Conservation (phyloP, 2,888 invertebrate genomes). For the Cantharis rustica region DNA sequence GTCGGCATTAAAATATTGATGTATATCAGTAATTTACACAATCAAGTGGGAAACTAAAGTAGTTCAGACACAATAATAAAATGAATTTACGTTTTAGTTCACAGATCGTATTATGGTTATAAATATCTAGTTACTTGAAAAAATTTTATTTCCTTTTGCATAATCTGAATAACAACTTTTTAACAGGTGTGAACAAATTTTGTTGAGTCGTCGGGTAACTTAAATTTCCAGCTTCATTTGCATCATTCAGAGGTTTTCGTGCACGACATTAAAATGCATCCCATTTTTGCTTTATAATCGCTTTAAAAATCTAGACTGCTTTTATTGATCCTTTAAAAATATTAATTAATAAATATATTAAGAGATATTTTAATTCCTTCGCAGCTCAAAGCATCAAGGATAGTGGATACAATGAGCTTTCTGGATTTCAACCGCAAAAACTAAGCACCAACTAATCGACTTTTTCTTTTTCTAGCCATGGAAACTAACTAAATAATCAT, state of each 20-base stretch:
- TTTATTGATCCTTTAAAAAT: too few relatives aligned
- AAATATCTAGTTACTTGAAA: constrained; percentile 22
- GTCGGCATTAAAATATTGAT: constrained; percentile 10
- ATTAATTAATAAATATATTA: too few relatives aligned
- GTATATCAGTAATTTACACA: constrained; percentile 7
- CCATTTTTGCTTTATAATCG: background rate
- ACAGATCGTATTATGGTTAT: constrained; percentile 9
- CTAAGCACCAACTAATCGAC: too few relatives aligned
- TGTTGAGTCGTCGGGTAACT: background rate
- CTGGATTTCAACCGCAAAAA: too few relatives aligned
- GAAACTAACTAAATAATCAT: too few relatives aligned
- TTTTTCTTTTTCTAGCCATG: too few relatives aligned
- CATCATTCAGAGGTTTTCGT: background rate
- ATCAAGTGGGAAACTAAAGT: background rate
- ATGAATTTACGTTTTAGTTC: constrained; percentile 10
- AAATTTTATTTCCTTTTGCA: constrained; percentile 25
- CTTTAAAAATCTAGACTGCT: background rate
- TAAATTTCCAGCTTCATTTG: background rate
- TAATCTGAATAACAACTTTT: background rate
- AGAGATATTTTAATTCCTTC: too few relatives aligned
- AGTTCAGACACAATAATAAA: background rate
- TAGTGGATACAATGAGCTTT: too few relatives aligned
- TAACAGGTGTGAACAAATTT: background rate
- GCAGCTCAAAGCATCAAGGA: too few relatives aligned
- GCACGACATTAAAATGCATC: background rate